A percentile compares a stretch with the other conserved stretches of the same genome.
Evolutionary conservation across 2,113 vertebrate genomes (phyloP).

Genomic region (Chauna torquata): DNA sequence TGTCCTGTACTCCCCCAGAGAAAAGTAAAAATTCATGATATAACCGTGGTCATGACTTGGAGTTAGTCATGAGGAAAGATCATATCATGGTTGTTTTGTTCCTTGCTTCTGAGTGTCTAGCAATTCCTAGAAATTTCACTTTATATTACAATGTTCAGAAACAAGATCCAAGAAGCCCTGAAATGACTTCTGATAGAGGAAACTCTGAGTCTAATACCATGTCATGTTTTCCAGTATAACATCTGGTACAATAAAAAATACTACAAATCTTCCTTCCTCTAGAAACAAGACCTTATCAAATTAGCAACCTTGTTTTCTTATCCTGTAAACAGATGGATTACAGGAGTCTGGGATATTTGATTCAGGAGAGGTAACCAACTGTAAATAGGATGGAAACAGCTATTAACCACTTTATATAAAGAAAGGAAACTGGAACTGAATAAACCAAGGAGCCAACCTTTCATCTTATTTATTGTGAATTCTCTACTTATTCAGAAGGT

Average conservation of each 20-base stretch:
- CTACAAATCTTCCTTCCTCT: neutral
- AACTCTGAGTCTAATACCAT: neutral
- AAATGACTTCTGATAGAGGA: neutral
- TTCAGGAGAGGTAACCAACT: neutral
- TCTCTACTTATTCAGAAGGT: neutral
- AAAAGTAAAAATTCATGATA: neutral
- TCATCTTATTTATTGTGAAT: neutral
- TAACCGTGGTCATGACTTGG: neutral
- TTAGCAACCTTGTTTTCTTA: neutral
- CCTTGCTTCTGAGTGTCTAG: neutral
- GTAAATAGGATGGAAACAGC: too few relatives aligned
- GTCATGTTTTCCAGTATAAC: neutral
- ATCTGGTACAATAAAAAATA: neutral
- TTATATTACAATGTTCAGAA: neutral
- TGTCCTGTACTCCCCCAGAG: too few relatives aligned
- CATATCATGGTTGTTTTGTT: neutral
- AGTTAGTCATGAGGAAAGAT: neutral
- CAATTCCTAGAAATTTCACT: neutral
- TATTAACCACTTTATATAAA: neutral
- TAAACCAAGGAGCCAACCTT: neutral
- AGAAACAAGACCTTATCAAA: neutral
- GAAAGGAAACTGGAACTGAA: neutral
- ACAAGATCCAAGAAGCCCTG: neutral
- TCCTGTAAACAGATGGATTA: neutral
- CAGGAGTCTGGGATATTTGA: neutral